Base-by-base conservation (phyloP, 2,797 vertebrate genomes). In the Sebastes hopkinsi region DNA sequence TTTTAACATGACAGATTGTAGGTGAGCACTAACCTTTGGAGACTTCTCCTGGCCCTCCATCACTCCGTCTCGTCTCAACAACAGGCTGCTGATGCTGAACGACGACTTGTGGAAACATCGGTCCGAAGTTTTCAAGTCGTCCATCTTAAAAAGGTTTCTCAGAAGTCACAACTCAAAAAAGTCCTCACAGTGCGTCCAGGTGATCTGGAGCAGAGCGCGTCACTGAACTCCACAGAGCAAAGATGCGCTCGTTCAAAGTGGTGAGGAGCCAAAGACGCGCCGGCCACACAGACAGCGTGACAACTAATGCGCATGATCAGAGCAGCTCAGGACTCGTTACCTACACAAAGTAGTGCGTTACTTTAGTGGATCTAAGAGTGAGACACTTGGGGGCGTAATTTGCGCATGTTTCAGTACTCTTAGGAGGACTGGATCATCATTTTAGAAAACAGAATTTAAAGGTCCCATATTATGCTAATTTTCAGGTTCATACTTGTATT, bases 61-160 rank as follows among this genome's bases (percentile, higher is more conserved):
- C 75, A 76, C 68, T 2, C 70, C 89, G 23, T 96, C 95, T 64
- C 87, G 86, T 68, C 93, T 92, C 86, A 93, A 91, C 84, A 96
- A 72, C 68, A 96, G 88, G 88, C 93, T 96, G 79, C 92, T 96
- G 89, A 96, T 96, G 93, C 95, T 96, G 92, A 96, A 96, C 2
- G 95, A 91, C 13, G 96, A 95, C 84, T 94, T 95, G 86, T 94
- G 93, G 59, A 93, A 85, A 60, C 92, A 83, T 58, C 93, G 88
- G 13, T 85, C 80, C 8, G 93, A 85, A 66, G 68, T 68, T 83
- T 92, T 94, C 46, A 92, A 70, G 62, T 88, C 89, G 14, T 94
- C 94, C 95, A 95, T 95, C 12, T 36, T 38, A 18, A 3, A n/a
- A 4, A 27, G 20, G 22, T 64, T 3, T 3, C 50, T 52, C 8